Conservation (phyloP, 1,140 invertebrate genomes). For the Micrasema minimum region DNA sequence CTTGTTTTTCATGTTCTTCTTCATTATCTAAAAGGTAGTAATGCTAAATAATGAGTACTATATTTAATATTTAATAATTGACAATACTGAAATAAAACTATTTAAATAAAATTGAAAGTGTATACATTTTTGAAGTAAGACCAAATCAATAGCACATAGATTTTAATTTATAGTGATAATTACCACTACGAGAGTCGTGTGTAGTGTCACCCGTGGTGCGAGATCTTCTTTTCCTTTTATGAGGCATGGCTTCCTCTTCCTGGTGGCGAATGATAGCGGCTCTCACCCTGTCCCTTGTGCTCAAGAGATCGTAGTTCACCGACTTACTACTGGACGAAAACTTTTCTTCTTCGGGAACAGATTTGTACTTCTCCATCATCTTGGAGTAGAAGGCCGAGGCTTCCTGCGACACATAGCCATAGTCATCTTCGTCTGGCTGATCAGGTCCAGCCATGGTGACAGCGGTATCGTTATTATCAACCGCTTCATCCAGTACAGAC, state of each 20-base stretch:
- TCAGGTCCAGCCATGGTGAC: slow-evolving; percentile 76
- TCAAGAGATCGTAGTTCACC: slow-evolving; percentile 69
- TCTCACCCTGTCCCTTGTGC: slow-evolving; percentile 77
- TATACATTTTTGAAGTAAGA: too few species aligned
- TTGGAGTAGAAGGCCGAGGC: slow-evolving; percentile 83
- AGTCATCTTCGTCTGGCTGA: slow-evolving; percentile 91
- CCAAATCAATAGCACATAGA: too few species aligned
- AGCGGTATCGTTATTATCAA: slow-evolving; percentile 80
- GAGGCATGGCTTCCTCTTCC: slow-evolving; percentile 76
- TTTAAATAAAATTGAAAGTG: too few species aligned
- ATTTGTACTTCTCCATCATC: slow-evolving; percentile 85
- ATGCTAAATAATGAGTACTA: too few species aligned
- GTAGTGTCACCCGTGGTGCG: slow-evolving; percentile 3
- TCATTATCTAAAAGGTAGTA: slow-evolving; percentile 20
- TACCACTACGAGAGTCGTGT: slow-evolving; percentile 10
- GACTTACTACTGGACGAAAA: slow-evolving; percentile 59
- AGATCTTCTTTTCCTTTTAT: slow-evolving; percentile 73
- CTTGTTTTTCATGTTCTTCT: slow-evolving; percentile 58
- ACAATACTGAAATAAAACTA: too few species aligned
- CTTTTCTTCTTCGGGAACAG: slow-evolving; percentile 74
- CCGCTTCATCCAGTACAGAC: slow-evolving; percentile 83
- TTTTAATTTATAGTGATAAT: too few species aligned
- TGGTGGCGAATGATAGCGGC: slow-evolving; percentile 78
- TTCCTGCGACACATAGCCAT: slow-evolving; percentile 85
- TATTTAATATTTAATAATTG: too few species aligned